phyloP scores from a whole-genome alignment of 2,797 vertebrate genomes.

The Simalia tracyae region DNA sequence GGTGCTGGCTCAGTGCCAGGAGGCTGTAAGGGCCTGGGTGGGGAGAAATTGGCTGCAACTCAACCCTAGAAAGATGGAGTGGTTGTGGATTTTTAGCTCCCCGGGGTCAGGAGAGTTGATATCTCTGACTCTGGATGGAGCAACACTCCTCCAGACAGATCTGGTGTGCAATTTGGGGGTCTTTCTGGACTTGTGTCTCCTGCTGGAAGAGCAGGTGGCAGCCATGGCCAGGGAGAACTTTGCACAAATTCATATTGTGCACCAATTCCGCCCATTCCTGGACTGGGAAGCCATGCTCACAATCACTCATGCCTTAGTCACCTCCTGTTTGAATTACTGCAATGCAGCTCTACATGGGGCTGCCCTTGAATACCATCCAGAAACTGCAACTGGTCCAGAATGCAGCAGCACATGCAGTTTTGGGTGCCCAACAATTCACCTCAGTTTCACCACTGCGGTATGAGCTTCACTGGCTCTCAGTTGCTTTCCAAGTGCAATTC shows the following conservation, averaged over 20 bases:
- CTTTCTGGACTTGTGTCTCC: neutral
- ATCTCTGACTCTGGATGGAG: neutral
- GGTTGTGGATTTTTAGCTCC: neutral
- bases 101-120: neutral
- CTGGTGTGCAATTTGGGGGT: neutral
- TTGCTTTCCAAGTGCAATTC: neutral
- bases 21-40: neutral
- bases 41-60: neutral
- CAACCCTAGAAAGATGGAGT: neutral
- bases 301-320: neutral
- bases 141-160: neutral
- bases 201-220: neutral
- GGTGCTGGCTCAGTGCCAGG: neutral
- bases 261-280: neutral
- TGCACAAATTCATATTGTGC: neutral
- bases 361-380: neutral
- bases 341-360: neutral
- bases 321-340: neutral
- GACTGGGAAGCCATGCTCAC: neutral
- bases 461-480: neutral
- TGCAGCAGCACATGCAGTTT: neutral
- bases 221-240: neutral
- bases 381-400: neutral
- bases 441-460: neutral
- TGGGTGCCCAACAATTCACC: neutral